These are phyloP conservation scores for Amiota mariae DNA, from an alignment of 2,888 invertebrate species.

Conservation along the genomic window DNA sequence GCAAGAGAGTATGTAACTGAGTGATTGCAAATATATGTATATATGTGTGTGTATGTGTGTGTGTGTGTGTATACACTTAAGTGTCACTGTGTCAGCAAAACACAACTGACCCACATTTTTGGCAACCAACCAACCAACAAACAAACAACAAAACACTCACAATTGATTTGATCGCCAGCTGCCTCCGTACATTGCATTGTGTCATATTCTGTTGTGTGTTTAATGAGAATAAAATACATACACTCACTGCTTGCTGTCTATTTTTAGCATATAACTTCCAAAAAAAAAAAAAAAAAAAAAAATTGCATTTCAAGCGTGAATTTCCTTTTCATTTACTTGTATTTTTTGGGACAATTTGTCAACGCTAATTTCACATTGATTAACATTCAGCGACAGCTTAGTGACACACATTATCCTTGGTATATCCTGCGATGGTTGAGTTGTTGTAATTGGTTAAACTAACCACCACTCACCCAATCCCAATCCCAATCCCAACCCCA, in stretches of 20 bases:
- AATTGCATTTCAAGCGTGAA: not conserved
- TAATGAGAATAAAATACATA: not conserved
- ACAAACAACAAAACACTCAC: constrained; percentile 29
- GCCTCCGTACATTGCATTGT: no score
- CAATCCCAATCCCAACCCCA: not conserved
- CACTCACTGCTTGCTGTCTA: constrained; percentile 3
- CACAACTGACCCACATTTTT: constrained; percentile 61
- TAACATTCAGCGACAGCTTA: constrained; percentile 44
- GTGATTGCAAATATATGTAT: not conserved
- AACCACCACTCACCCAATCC: constrained; percentile 37
- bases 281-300: constrained; percentile 28
- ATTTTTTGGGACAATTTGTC: constrained; percentile 54
- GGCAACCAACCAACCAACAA: constrained; percentile 43
- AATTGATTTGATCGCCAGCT: no score
- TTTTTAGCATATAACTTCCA: constrained; percentile 1
- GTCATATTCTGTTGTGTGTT: no score
- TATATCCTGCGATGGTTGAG: not conserved
- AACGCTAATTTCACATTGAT: constrained; percentile 62
- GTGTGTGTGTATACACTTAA: constrained; percentile 52
- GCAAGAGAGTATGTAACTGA: no score
- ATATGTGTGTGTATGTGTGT: constrained; percentile 23
- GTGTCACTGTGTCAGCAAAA: constrained; percentile 63
- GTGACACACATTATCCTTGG: constrained; percentile 7
- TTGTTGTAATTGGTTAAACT: constrained; percentile 5
- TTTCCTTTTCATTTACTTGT: constrained; percentile 38